Base-by-base conservation (phyloP, 2,113 vertebrate species). In the Lathamus discolor region DNA sequence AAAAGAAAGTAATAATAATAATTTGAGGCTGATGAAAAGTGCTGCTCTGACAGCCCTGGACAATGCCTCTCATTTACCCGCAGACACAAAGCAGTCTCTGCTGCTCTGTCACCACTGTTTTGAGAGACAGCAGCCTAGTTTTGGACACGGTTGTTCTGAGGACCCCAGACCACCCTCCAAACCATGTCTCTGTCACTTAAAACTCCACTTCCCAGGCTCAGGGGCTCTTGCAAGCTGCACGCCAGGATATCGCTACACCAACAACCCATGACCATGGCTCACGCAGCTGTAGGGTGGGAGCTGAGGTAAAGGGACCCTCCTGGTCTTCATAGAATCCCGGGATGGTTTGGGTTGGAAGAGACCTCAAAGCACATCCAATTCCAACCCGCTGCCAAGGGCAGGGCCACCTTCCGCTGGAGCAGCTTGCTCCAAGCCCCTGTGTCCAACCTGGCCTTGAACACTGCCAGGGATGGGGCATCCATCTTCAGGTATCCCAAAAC, bases 1-100 rank as follows among this genome's bases (percentile, higher is more conserved):
- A 51, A 87, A 95, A 76, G 89, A 73, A 89, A 97, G 95, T 93
- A 94, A 86, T 86, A 89, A 89, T 73, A 92, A 92, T 93, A 92
- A 97, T 96, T 95, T 75, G 84, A 86, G 49, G 84, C 92, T 93
- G 95, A 70, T 90, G 87, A 88, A 94, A 93, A 95, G 88, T 90
- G 90, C 35, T 90, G 84, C 73, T 92, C 59, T 94, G 94, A 68
- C 87, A 87, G 91, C 4, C 41, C 92, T 10, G 33, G 75, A 92
- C 77, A 95, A 66, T 7, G 73, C 51, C 68, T 85, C 73, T 78
- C 78, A 29, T 84, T 81, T 51, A 18, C 10, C 35, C 55, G 2
- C 28, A 52, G 93, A 77, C 85, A 86, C 87, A 83, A 72, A 95
- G 74, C 80, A 93, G 92, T 43, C 35, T 24, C 80, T 63, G 41